Base-by-base conservation (phyloP, 2,888 invertebrate species). In the Luperina testacea region DNA sequence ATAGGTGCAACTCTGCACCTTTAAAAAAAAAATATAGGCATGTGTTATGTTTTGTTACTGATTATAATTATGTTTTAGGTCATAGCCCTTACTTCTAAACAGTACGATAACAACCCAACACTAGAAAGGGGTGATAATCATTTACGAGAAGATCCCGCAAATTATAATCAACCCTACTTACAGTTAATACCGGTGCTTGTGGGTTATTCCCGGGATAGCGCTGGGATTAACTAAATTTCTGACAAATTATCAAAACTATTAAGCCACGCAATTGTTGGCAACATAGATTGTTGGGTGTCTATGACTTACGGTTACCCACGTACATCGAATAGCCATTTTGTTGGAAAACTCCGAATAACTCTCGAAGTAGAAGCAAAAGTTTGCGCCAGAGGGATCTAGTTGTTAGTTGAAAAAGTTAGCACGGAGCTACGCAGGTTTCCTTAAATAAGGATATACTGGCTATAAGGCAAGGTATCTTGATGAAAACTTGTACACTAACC, bases 31-130 rank as follows among this genome's bases (percentile, higher is more conserved):
- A 57, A 57, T 24, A 1, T 24, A 57, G 24, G 9, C 9, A 9
- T 57, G 9, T 24, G 57, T 53, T 53, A 53, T 53, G 53, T 77
- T 79, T 72, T 20, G 42, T 51, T 63, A 17, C 17, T 63, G 9
- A 59, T n/a, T n/a, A 13, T 59, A 75, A 65, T 81, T 81, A 84
- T 20, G 7, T 7, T 72, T 59, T 45, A 48, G 27, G 9, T 68
- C 1, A 42, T 61, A 24, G 13, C 38, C 6, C 17, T 17, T 48
- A 69, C 4, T 24, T 57, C n/a, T 57, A 32, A 72, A 72, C 65
- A 68, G 24, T 69, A 72, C 51, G 7, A 45, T 32, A 27, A 42
- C 57, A n/a, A 75, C 6, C 13, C 27, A 38, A n/a, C 13, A 45
- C 5, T 42, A 51, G 4, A 2, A 24, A 63, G n/a, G 75, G 27